Evolutionary conservation across 2,113 vertebrate genomes (phyloP), one percentile per base, ranked within the genome.

Genomic region (Benitochromis conjunctus): DNA sequence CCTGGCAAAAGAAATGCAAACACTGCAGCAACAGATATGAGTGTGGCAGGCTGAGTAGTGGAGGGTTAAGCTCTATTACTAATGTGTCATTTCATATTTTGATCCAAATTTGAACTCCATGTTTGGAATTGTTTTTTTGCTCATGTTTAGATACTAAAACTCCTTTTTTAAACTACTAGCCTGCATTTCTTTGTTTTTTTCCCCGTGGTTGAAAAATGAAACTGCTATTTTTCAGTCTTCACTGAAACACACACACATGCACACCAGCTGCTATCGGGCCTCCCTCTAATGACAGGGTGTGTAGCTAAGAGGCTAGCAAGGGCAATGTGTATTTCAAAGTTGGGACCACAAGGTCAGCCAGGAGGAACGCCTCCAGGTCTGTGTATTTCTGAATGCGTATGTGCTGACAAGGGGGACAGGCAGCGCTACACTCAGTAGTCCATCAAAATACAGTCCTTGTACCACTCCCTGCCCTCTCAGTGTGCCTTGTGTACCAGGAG

Each of bases 201-300:
- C 29, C 14, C 12, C 2, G 5, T 26, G 5, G 29, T 26, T 79
- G 48, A 55, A 79, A 57, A 71, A 79, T 82, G 34, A 74, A 55
- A 19, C 64, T 74, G 34, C 12, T 46, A 6, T 69, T 89, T 84
- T 60, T 51, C 21, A 3, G 13, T 58, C 31, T 58, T 5, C 5
- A 38, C 19, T 18, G 6, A 79, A 26, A 80, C 41, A 84, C 43
- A 80, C 69, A 56, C n/a, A 58, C 9, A 13, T 36, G 46, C 78
- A 46, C 21, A 19, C 3, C 78, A 80, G 77, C 0, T 71, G 4
- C n/a, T 74, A 8, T 31, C 21, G 56, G 79, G 81, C 82, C 46
- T 86, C 74, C 79, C 81, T 82, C 53, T 91, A 91, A 92, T 92
- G 79, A 94, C 87, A 92, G 85, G 84, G 83, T 92, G 86, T 88